Evolutionary conservation across 2,797 vertebrate species (phyloP).

Genomic region (Spheniscus humboldti): DNA sequence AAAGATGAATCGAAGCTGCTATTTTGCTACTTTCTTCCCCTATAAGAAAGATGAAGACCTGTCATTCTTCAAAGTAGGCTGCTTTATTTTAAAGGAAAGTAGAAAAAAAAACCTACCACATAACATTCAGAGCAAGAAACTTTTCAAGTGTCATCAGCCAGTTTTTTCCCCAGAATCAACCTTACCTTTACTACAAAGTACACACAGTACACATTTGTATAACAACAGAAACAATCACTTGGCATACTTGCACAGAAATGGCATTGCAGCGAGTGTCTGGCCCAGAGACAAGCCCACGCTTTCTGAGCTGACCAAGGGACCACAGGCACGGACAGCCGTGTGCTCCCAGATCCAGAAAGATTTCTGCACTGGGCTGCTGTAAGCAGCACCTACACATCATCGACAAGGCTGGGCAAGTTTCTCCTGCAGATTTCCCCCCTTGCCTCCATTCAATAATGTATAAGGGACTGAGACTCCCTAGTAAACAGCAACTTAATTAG

Average conservation of each 20-base stretch:
- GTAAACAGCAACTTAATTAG: constrained; percentile 12
- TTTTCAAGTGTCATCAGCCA: not conserved
- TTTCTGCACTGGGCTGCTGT: not conserved
- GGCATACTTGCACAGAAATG: not conserved
- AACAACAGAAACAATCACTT: not conserved
- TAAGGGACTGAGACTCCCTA: not conserved
- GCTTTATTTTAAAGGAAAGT: not conserved
- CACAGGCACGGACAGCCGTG: accelerated
- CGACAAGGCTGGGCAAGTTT: not conserved
- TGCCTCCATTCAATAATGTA: not conserved
- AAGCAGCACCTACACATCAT: not conserved
- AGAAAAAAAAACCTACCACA: not conserved
- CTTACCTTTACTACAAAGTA: not conserved
- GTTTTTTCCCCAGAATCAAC: not conserved
- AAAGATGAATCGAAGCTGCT: not conserved
- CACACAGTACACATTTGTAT: not conserved
- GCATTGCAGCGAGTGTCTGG: not conserved
- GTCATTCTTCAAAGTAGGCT: not conserved
- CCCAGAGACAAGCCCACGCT: not conserved
- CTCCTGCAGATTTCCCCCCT: not conserved
- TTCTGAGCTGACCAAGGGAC: not conserved
- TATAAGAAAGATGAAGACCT: not conserved
- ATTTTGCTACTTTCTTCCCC: not conserved
- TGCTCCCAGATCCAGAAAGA: not conserved
- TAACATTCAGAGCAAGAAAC: not conserved